Base-by-base conservation (phyloP, 2,113 vertebrate genomes). In the Myrmecobius fasciatus region DNA sequence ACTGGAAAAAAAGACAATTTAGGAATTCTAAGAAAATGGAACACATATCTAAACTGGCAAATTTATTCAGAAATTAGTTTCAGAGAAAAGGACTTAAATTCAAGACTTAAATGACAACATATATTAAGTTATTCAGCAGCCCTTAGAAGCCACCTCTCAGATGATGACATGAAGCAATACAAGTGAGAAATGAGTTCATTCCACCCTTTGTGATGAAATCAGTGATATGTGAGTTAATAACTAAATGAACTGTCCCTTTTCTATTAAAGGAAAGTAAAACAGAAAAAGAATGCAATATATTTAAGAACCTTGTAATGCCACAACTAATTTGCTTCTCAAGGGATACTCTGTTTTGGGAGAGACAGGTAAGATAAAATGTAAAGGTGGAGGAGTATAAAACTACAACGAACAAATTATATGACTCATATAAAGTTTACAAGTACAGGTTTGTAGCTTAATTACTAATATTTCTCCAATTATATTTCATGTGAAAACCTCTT, bases 161-260 rank as follows among this genome's bases (percentile, higher is more conserved):
- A 97, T 52, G 94, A 96, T 94, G 36, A 97, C 31, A 60, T 28
- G 67, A 53, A 20, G 36, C 10, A 56, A 60, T 90, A 8, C 11
- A 94, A 28, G 95, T 94, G 95, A 97, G 95, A 94, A 17, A 89
- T 90, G 51, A 1, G 53, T 92, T 91, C 56, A 91, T 97, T 94
- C 48, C 91, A 88, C 43, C 53, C 46, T 97, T 97, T 95, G n/a
- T 97, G 89, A 53, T 83, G 96, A 97, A 96, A 97, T 95, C 92
- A 53, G 91, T 96, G 2, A 96, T 94, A 96, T 28, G 60, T n/a
- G 91, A 95, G 92, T 95, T 97, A 95, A 92, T 94, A 95, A 92
- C 28, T 90, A 95, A 97, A 97, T 60, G 91, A 96, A 90, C 46
- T 95, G 95, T 56, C 53, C 67, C 54, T 97, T 97, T 91, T 95